phyloP scores from a whole-genome alignment of 2,113 vertebrate genomes.

The Oryzias woworae region DNA sequence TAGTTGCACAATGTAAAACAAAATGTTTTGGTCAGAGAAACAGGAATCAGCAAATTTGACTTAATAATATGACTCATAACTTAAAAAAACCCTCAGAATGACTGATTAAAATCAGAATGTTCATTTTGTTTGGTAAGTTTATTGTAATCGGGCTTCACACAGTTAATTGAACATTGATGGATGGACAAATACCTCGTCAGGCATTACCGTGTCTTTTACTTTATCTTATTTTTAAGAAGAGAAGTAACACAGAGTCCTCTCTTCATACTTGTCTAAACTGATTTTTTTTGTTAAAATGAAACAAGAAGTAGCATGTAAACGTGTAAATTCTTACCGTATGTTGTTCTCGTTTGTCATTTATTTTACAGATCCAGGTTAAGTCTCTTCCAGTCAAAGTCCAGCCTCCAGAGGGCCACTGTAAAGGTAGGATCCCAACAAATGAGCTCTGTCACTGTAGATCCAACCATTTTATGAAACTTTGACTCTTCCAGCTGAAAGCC shows the following conservation, averaged over 20 bases:
- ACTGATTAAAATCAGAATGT: not conserved
- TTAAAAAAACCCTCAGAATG: not conserved
- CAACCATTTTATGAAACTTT: not conserved
- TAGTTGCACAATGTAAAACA: no score
- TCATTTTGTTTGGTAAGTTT: no score
- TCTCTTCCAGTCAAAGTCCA: constrained; percentile 97
- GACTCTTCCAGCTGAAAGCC: constrained; percentile 87
- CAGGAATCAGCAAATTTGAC: not conserved
- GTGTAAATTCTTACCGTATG: not conserved
- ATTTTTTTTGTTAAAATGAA: not conserved
- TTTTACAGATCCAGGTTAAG: constrained; percentile 92
- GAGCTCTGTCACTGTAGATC: not conserved
- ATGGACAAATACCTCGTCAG: no score
- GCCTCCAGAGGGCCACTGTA: constrained; percentile 98
- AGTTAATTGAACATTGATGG: no score
- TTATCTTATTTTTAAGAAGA: no score
- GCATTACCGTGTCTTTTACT: no score
- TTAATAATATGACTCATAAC: not conserved
- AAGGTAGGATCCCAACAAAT: constrained; percentile 78
- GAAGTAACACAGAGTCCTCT: no score
- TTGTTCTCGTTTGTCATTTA: not conserved
- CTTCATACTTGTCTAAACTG: no score
- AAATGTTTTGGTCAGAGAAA: not conserved
- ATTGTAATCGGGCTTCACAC: no score
- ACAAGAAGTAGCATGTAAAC: not conserved